A percentile compares a stretch with the other conserved stretches of the same genome.
Evolutionary conservation across 2,888 invertebrate species (phyloP).

Genomic region (Mythimna lalbum): DNA sequence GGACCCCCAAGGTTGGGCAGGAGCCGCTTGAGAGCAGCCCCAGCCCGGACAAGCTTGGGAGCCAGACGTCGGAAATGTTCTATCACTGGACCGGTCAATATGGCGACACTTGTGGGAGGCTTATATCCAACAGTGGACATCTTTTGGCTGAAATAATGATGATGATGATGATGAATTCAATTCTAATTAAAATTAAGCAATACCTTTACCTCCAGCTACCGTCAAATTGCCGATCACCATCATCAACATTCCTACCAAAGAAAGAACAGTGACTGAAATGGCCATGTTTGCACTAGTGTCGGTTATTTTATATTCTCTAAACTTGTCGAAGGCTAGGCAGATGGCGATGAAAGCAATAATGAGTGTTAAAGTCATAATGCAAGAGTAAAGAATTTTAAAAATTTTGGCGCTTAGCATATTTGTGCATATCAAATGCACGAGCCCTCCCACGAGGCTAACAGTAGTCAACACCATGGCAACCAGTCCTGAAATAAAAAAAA

Average conservation of each 20-base stretch:
- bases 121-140: no score
- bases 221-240: conserved; percentile 60
- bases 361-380: conserved; percentile 70
- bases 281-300: conserved; percentile 68
- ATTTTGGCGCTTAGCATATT: conserved; percentile 25
- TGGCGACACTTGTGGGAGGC: no score
- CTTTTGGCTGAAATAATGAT: no score
- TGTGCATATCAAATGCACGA: conserved; percentile 67
- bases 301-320: conserved; percentile 44
- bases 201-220: conserved; percentile 21
- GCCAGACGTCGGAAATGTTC: no score
- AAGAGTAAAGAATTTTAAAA: conserved; percentile 68
- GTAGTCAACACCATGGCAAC: conserved; percentile 74
- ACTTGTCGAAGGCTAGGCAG: conserved; percentile 69
- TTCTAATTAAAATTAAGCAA: conserved; percentile 4
- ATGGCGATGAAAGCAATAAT: conserved; percentile 71
- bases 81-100: no score
- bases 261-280: conserved; percentile 70
- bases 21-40: no score
- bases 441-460: conserved; percentile 75
- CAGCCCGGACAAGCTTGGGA: no score
- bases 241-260: conserved; percentile 71
- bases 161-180: no score
- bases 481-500: conserved; percentile 74
- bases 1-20: no score